phyloP scores from a whole-genome alignment of 2,888 invertebrate species.

The Tetranychus truncatus region DNA sequence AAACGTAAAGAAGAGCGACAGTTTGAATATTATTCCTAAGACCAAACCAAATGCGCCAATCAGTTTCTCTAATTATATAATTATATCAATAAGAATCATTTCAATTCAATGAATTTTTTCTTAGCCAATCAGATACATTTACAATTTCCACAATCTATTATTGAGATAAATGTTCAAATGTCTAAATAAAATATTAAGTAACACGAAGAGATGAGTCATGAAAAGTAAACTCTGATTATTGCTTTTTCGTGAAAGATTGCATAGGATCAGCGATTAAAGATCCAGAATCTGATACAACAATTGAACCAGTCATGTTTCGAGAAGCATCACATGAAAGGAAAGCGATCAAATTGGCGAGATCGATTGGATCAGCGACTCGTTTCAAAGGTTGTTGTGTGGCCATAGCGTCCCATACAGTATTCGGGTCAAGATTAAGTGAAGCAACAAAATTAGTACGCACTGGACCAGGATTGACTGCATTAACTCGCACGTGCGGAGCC shows the following conservation, averaged over 20 bases:
- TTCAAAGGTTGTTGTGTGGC: background rate
- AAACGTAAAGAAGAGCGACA: too few species aligned
- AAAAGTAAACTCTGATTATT: background rate
- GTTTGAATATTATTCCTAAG: too few species aligned
- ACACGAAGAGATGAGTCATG: too few species aligned
- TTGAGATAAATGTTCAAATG: too few species aligned
- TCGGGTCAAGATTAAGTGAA: background rate
- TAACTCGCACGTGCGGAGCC: slow-evolving; percentile 9
- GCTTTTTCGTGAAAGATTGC: background rate
- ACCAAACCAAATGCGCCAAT: too few species aligned
- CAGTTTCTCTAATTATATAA: too few species aligned
- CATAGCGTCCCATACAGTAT: background rate
- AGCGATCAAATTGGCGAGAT: slow-evolving; percentile 1
- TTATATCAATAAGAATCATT: too few species aligned
- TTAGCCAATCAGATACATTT: too few species aligned
- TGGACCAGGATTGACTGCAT: slow-evolving; percentile 12
- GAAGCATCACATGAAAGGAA: slow-evolving; percentile 6
- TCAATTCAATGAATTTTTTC: too few species aligned
- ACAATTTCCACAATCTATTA: too few species aligned
- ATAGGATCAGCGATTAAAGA: background rate
- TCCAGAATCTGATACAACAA: slow-evolving; percentile 12
- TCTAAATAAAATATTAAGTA: too few species aligned
- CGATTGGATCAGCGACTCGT: background rate
- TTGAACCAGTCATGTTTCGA: slow-evolving; percentile 8
- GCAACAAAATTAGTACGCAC: background rate